Conservation (phyloP, 2,113 vertebrate species). For the Peucedramus taeniatus region DNA sequence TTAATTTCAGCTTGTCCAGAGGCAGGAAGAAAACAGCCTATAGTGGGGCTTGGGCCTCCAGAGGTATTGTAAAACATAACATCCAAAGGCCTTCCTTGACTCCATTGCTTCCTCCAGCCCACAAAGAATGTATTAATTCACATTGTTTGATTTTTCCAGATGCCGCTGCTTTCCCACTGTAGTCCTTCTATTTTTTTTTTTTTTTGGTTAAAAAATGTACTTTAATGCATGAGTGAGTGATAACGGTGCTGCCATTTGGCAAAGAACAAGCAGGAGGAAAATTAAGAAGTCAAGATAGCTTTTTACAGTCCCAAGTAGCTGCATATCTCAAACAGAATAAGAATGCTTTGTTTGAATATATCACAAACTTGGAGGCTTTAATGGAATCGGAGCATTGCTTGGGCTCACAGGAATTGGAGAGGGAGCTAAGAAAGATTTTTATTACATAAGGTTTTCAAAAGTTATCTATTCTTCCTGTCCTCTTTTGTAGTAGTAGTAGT, state of each 20-base stretch:
- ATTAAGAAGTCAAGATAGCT: background rate
- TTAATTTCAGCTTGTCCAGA: slow-evolving; percentile 61
- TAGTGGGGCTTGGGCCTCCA: slow-evolving; percentile 41
- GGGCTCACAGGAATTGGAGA: background rate
- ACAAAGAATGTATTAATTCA: slow-evolving; percentile 43
- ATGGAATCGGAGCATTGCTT: background rate
- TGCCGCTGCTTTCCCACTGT: background rate
- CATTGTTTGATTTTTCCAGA: slow-evolving; percentile 46
- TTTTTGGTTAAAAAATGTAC: background rate
- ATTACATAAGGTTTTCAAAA: background rate
- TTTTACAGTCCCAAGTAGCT: background rate
- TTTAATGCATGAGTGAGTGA: background rate
- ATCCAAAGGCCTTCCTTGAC: slow-evolving; percentile 34
- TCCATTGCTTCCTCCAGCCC: slow-evolving; percentile 23
- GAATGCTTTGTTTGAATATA: background rate
- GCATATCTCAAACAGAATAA: background rate
- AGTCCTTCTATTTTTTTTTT: background rate
- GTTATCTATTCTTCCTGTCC: background rate
- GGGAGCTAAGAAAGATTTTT: background rate
- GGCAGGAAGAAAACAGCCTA: slow-evolving; percentile 54
- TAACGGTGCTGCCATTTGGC: background rate
- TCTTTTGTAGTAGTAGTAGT: background rate
- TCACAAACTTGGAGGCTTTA: background rate
- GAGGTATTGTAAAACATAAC: slow-evolving; percentile 54
- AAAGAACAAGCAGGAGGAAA: background rate